Evolutionary conservation across 2,888 invertebrate species (phyloP), one percentile per base, ranked within the genome.

Genomic region (Lordiphosa fenestrarum): DNA sequence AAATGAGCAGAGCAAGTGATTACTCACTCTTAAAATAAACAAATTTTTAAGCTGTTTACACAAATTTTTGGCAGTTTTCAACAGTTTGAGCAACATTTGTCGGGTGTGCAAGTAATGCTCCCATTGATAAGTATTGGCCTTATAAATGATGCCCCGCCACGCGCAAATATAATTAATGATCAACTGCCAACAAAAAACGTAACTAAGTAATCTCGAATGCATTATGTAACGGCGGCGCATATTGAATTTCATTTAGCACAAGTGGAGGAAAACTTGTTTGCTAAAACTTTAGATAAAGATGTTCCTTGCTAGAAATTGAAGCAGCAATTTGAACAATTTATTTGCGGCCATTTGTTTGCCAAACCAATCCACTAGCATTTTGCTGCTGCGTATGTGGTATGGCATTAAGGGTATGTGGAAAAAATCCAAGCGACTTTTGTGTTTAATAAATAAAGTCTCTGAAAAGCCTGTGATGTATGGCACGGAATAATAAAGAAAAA

Each of bases 111-210:
- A 30, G 30, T 30, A 30, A 10, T 30, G 30, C 10, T 30, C 9
- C 30, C 9, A 30, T 30, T 30, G 30, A 10, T 30, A 30, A 30
- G 30, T 30, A 10, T 30, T 65, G 49, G 49, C 30, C 46, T 33
- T 36, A 46, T 41, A 63, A 52, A 51, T 36, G 52, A 54, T 62
- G 59, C 56, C 60, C 55, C 60, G 57, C 67, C 69, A 66, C 54
- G 67, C 63, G 62, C 56, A 67, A 62, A 67, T 73, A 80, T 77
- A 84, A 81, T 77, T 84, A 81, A 84, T 81, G 84, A 81, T 84
- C 81, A 62, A 77, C 59, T 84, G 65, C 81, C 71, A 70, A 63
- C 51, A 75, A 46, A 53, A 53, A 67, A 53, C 6, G 46, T 65
- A 67, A 49, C 64, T 47, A 60, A 68, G 61, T 66, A 65, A 69